Base-by-base conservation (phyloP, 2,888 invertebrate genomes). In the Chymomyza procnemis region DNA sequence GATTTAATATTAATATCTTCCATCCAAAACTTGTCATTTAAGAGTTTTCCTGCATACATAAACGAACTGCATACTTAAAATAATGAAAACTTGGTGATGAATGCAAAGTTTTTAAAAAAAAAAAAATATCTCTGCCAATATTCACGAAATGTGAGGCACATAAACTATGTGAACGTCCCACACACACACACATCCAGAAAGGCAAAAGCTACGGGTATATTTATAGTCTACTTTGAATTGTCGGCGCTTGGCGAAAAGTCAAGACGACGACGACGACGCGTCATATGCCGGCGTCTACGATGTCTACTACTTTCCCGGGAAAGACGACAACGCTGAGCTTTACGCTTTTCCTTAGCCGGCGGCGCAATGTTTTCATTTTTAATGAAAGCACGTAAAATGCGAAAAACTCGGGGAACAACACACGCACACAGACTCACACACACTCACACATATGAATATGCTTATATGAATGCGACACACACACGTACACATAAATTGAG, bases 321-420 rank as follows among this genome's bases (percentile, higher is more conserved):
- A 41, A 12, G 34, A 41, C 34, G 34, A 41, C 5, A 8, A 34
- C 34, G 34, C 34, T 41, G 34, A 41, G 34, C 34, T 41, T 41
- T 41, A 19, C 50, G 57, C 19, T 16, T 26, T 26, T 26, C 26
- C 8, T 18, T 16, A 58, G 58, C 21, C 70, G 71, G 64, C 73
- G 78, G 73, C 71, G 71, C 72, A 83, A 85, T 83, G 87, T 84
- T 84, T 87, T 85, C 83, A 87, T 84, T 87, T 84, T 84, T 84
- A 84, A 84, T 84, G 83, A 87, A 87, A 87, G 87, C 83, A 84
- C 83, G 83, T 84, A 84, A 87, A 87, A 84, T 85, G 80, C 79
- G 85, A 85, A 83, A 83, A 80, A 85, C 69, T 83, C 83, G 72
- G 47, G 58, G 61, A 30, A 59, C n/a, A 63, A 26, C 52, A 63